phyloP scores from a whole-genome alignment of 2,888 invertebrate species.

The Caenorhabditis angaria region DNA sequence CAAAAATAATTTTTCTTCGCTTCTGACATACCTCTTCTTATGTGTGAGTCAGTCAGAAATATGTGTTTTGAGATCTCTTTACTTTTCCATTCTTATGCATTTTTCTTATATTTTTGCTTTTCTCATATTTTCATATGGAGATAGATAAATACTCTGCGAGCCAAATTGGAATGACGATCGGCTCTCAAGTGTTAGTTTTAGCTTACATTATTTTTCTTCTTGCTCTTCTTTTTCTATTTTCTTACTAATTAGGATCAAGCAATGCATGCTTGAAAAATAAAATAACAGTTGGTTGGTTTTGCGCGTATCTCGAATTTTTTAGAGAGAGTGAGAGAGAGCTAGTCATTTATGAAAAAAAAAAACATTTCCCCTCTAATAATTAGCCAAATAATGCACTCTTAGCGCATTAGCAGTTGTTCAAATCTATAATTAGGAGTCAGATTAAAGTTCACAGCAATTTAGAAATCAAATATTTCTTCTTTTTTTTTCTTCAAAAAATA shows the following conservation, averaged over 20 bases:
- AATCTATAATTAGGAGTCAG: too few relatives aligned
- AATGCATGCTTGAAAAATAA: neutral
- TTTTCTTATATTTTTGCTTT: neutral
- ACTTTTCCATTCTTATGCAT: neutral
- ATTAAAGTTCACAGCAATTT: too few relatives aligned
- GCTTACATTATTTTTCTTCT: too few relatives aligned
- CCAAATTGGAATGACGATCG: slow-evolving; percentile 2
- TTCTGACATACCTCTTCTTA: neutral
- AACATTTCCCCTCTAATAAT: neutral
- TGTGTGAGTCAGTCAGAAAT: slow-evolving; percentile 1
- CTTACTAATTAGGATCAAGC: neutral
- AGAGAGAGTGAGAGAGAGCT: too few relatives aligned
- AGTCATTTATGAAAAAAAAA: too few relatives aligned
- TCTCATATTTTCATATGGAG: neutral
- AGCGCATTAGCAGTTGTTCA: neutral
- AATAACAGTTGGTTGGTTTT: neutral
- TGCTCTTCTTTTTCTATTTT: too few relatives aligned
- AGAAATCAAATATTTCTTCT: too few relatives aligned
- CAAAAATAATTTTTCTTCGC: neutral
- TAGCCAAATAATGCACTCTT: neutral
- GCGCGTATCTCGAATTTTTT: too few relatives aligned
- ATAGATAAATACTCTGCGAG: neutral
- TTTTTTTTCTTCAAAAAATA: too few relatives aligned
- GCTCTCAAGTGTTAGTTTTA: too few relatives aligned
- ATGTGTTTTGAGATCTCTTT: neutral